Percentiles rank a stretch among this genome's conserved stretches.
Evolutionary conservation across 1,140 invertebrate species (phyloP).

Genomic region (Eupristina koningsbergeri): DNA sequence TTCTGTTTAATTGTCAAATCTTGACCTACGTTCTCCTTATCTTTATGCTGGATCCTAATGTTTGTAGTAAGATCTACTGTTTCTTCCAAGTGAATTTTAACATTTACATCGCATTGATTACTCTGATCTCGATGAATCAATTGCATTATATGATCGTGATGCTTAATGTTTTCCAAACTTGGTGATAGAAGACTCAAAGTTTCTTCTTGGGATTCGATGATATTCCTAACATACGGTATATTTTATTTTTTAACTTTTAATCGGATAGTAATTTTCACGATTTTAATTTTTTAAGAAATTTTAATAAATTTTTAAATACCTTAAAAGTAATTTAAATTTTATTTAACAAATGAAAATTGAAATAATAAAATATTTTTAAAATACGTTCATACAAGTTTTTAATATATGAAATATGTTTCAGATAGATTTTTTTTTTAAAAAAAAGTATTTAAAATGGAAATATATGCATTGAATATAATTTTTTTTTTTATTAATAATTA

Average conservation of each 20-base stretch:
- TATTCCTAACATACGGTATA: not conserved
- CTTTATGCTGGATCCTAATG: slow-evolving; percentile 55
- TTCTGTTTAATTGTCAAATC: slow-evolving; percentile 67
- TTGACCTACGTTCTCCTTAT: slow-evolving; percentile 70
- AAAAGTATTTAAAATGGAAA: too few relatives aligned
- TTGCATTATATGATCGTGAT: slow-evolving; percentile 43
- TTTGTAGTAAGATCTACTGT: slow-evolving; percentile 70
- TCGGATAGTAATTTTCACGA: not conserved
- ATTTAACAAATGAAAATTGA: too few relatives aligned
- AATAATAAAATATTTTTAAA: too few relatives aligned
- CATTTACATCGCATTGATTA: slow-evolving; percentile 59
- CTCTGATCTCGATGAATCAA: slow-evolving; percentile 18
- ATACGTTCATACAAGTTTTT: too few relatives aligned
- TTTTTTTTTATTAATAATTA: too few relatives aligned
- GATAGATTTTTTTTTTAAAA: too few relatives aligned
- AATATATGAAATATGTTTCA: too few relatives aligned
- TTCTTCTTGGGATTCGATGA: slow-evolving; percentile 58
- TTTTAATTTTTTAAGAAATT: not conserved
- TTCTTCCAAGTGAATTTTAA: slow-evolving; percentile 68
- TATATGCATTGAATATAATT: too few relatives aligned
- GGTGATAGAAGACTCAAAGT: slow-evolving; percentile 61
- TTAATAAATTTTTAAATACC: not conserved
- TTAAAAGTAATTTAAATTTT: not conserved
- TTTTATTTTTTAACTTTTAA: not conserved
- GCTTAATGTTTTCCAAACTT: slow-evolving; percentile 66